A percentile compares a stretch with the other conserved stretches of the same genome.
phyloP scores from a whole-genome alignment of 1,140 invertebrate genomes.

The Papilio xuthus region DNA sequence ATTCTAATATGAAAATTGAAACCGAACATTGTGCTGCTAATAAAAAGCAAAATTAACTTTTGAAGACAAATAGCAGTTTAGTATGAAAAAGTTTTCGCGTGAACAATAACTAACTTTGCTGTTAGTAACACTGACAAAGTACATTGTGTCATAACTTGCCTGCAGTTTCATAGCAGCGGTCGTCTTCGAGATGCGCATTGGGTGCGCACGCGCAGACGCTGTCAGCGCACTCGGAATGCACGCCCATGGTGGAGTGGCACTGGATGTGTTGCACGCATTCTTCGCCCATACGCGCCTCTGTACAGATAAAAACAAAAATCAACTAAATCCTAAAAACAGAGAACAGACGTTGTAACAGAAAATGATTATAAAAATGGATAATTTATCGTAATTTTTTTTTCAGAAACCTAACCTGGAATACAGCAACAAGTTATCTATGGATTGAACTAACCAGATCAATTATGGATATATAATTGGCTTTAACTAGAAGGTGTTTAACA shows the following conservation, averaged over 20 bases:
- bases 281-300: constrained; percentile 74
- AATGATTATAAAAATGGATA: neutral
- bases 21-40: neutral
- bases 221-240: constrained; percentile 68
- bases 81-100: no score
- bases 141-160: constrained; percentile 50
- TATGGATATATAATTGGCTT: neutral
- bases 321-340: neutral
- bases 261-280: constrained; percentile 74
- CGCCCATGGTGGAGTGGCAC: constrained; percentile 73
- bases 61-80: neutral
- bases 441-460: no score
- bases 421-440: neutral
- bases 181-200: constrained; percentile 71
- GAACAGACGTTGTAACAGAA: neutral
- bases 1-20: neutral
- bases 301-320: constrained; percentile 41
- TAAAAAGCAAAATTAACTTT: neutral
- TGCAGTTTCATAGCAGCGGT: constrained; percentile 74
- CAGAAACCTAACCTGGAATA: neutral
- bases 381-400: no score
- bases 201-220: constrained; percentile 67
- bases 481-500: neutral
- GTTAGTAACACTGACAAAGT: no score
- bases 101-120: neutral